Evolutionary conservation across 2,797 vertebrate species (phyloP).

Genomic region (Macropodus opercularis): DNA sequence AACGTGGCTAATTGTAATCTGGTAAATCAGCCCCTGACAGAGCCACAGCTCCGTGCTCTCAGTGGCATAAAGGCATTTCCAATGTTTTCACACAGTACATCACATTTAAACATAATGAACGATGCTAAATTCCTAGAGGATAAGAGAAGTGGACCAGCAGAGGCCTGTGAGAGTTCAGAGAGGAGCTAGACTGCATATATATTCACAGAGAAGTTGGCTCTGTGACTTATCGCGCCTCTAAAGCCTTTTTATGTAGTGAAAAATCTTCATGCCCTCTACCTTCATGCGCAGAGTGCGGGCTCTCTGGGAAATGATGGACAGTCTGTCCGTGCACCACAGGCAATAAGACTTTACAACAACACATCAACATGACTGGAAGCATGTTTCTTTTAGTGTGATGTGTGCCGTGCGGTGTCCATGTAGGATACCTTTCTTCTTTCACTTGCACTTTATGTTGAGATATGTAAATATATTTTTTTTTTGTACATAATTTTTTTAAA

Average conservation of each 20-base stretch:
- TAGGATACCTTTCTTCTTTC: too few relatives aligned
- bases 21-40: neutral
- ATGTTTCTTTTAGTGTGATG: too few relatives aligned
- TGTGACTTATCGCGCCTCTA: conserved; percentile 43
- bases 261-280: conserved; percentile 44
- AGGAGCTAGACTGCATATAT: conserved; percentile 8
- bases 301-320: conserved; percentile 61
- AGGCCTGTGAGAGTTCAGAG: conserved; percentile 23
- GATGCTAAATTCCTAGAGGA: too few relatives aligned
- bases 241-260: conserved; percentile 46
- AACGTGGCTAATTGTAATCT: too few relatives aligned
- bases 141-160: conserved; percentile 2
- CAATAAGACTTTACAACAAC: too few relatives aligned
- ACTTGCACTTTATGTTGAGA: too few relatives aligned
- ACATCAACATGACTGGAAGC: too few relatives aligned
- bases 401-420: too few relatives aligned
- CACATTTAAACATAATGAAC: conserved; percentile 15
- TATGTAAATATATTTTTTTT: too few relatives aligned
- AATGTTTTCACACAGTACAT: conserved; percentile 11
- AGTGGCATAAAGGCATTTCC: too few relatives aligned
- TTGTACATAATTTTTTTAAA: too few relatives aligned
- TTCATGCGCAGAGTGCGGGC: conserved; percentile 51
- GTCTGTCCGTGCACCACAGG: conserved; percentile 50
- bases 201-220: conserved; percentile 31
- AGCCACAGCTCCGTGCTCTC: neutral